Conservation (phyloP, 1,140 invertebrate genomes). For the Batillaria attramentaria region DNA sequence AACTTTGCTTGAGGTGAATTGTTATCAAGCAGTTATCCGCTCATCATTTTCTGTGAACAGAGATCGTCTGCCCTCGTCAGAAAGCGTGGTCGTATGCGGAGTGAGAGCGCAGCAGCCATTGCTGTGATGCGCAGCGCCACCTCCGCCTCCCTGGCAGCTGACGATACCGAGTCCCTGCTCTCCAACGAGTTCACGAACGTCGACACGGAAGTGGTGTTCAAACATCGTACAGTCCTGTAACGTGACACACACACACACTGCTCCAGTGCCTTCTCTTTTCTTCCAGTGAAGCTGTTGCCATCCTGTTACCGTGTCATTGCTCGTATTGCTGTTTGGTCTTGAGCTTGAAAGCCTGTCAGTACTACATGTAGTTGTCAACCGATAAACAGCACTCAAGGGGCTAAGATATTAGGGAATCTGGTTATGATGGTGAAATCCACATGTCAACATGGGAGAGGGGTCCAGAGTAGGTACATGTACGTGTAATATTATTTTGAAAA, state of each 20-base stretch:
- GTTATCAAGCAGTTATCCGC: too few species aligned
- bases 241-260: too few species aligned
- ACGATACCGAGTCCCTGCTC: slow-evolving; percentile 41
- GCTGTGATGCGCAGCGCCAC: slow-evolving; percentile 51
- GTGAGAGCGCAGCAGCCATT: slow-evolving; percentile 60
- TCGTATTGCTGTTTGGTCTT: too few species aligned
- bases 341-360: background rate
- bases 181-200: slow-evolving; percentile 29
- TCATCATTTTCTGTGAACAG: background rate
- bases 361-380: background rate
- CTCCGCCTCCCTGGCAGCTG: background rate
- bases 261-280: too few species aligned
- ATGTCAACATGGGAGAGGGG: too few species aligned
- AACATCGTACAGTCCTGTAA: slow-evolving; percentile 46
- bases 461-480: too few species aligned
- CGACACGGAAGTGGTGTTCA: slow-evolving; percentile 38
- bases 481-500: too few species aligned
- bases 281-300: too few species aligned
- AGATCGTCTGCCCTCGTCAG: background rate
- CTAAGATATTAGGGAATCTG: background rate
- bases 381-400: background rate
- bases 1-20: too few species aligned
- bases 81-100: slow-evolving; percentile 45
- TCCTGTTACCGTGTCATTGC: too few species aligned
- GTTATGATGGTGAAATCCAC: too few species aligned